Evolutionary conservation across 2,113 vertebrate species (phyloP).

Genomic region (Plestiodon gilberti): DNA sequence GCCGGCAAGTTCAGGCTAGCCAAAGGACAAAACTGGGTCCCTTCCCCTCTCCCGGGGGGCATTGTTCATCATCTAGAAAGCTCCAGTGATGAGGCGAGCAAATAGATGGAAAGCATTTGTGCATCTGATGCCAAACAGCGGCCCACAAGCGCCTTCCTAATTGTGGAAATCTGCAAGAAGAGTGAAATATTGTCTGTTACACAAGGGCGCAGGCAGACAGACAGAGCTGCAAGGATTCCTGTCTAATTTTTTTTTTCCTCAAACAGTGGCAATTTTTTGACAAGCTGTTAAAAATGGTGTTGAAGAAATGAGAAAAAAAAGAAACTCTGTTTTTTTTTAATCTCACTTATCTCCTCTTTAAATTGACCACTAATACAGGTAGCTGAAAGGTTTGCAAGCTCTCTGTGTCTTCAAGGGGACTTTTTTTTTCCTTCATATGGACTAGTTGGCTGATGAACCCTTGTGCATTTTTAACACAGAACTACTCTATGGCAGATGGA

Average conservation of each 20-base stretch:
- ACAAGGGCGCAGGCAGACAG: not conserved
- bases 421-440: not conserved
- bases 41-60: not conserved
- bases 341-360: not conserved
- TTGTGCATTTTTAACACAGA: no score
- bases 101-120: not conserved
- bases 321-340: not conserved
- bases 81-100: not conserved
- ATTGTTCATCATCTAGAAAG: not conserved
- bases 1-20: no score
- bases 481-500: no score
- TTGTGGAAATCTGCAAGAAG: not conserved
- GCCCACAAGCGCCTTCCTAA: not conserved
- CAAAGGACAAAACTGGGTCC: not conserved
- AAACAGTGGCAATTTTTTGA: constrained; percentile 2
- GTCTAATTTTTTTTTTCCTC: not conserved
- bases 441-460: no score
- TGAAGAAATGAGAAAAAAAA: no score
- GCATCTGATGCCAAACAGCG: not conserved
- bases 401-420: not conserved
- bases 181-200: not conserved
- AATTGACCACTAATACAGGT: not conserved
- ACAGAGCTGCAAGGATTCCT: not conserved
- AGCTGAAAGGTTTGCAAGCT: no score
- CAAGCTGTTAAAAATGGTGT: not conserved